Evolutionary conservation across 53 echinoderm and acorn worm species (phyloP), one percentile per base, ranked within the genome.

Genomic region (Echinometra lucunter): DNA sequence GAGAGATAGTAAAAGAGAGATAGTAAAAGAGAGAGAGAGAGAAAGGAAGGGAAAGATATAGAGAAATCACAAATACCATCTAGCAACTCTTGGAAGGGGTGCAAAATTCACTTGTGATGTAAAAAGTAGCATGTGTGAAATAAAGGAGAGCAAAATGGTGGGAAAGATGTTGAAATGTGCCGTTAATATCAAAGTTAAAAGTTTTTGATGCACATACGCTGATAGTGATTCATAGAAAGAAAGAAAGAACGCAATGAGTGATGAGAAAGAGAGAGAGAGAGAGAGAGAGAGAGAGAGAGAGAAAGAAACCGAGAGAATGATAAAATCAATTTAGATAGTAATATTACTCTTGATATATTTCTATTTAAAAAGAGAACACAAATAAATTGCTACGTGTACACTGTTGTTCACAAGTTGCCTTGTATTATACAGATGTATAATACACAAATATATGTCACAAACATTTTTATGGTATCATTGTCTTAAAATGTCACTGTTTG

Each of bases 401-500:
- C n/a, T n/a, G n/a, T n/a, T n/a, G 8, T n/a, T 85, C 85, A 85
- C 85, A 49, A 6, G 85, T 49, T 45, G 85, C 85, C 85, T 85
- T 85, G n/a, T 10, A 85, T 38, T 42, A 78, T 78, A 78, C 78
- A 78, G 40, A 42, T 35, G 42, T 78, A 42, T 78, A 78, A 40
- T 17, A 53, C 49, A 85, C 85, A 85, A 47, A 85, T 49, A 85
- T 85, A 49, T 85, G 85, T 85, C 49, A 49, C 85, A 85, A 49
- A 53, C 30, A n/a, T 49, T 85, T 85, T 49, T 78, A 34, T 32
- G 6, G 34, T 47, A 85, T 85, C 49, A 42, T 82, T 82, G 53
- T 53, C 53, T 23, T 49, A 37, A n/a, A 49, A 42, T 47, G 49
- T 85, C 27, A 44, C 81, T 85, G 49, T 85, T 18, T 49, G 15